Evolutionary conservation across 2,797 vertebrate species (phyloP).

Genomic region (Taeniopygia guttata): DNA sequence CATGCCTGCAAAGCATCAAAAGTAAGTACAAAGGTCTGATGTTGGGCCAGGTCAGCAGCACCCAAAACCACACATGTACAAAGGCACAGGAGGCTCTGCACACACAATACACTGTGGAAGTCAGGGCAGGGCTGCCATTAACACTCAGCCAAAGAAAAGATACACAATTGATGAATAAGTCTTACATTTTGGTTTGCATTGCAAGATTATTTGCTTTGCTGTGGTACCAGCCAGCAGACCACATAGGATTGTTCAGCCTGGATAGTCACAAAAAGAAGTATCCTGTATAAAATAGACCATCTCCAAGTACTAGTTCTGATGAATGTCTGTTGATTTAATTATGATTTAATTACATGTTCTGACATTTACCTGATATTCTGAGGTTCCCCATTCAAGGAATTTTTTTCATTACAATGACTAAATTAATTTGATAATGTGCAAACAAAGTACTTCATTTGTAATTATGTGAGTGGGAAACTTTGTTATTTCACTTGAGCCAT

Average conservation of each 20-base stretch:
- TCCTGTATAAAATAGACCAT: background rate
- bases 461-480: background rate
- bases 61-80: background rate
- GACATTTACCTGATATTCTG: background rate
- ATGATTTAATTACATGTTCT: background rate
- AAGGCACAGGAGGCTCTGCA: background rate
- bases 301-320: background rate
- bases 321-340: constrained; percentile 27
- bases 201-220: background rate
- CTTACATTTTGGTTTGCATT: background rate
- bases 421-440: constrained; percentile 17
- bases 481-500: constrained; percentile 24
- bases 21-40: background rate
- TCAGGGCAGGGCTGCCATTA: background rate
- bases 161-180: background rate
- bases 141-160: background rate
- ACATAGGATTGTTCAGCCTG: background rate
- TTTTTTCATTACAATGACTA: background rate
- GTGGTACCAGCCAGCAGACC: background rate
- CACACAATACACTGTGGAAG: fast-evolving
- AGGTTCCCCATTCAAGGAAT: background rate
- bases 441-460: background rate
- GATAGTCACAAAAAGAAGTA: background rate
- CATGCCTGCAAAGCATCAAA: background rate
- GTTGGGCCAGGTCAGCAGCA: background rate